Evolutionary conservation across 2,113 vertebrate genomes (phyloP).

Genomic region (Proteles cristata): DNA sequence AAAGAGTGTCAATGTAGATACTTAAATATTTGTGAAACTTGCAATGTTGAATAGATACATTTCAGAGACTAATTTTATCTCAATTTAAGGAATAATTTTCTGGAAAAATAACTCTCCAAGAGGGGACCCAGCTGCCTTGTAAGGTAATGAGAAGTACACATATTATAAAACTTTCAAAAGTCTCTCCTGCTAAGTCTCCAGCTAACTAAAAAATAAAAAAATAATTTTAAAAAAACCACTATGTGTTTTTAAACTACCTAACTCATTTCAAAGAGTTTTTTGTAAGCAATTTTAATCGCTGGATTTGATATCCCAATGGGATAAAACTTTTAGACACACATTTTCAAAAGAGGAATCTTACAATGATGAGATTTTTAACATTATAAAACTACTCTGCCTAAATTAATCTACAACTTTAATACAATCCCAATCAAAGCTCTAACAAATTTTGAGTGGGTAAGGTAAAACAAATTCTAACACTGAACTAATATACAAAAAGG

Average conservation of each 20-base stretch:
- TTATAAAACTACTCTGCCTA: neutral
- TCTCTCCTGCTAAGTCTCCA: neutral
- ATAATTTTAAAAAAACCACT: neutral
- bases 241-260: neutral
- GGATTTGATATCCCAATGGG: neutral
- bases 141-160: neutral
- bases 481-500: neutral
- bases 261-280: constrained; percentile 24
- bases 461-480: constrained; percentile 5
- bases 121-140: neutral
- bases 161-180: constrained; percentile 19
- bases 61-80: neutral
- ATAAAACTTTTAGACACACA: neutral
- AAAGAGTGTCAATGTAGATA: neutral
- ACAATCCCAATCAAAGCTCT: neutral
- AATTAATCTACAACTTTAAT: constrained; percentile 31
- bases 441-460: neutral
- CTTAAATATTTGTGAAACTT: constrained; percentile 6
- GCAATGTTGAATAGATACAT: constrained; percentile 2
- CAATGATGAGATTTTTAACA: neutral
- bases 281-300: constrained; percentile 4
- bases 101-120: constrained; percentile 27
- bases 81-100: constrained; percentile 10
- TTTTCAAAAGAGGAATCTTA: constrained; percentile 50
- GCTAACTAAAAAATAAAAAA: neutral